phyloP scores from a whole-genome alignment of 2,797 vertebrate species.

The Tapera naevia region DNA sequence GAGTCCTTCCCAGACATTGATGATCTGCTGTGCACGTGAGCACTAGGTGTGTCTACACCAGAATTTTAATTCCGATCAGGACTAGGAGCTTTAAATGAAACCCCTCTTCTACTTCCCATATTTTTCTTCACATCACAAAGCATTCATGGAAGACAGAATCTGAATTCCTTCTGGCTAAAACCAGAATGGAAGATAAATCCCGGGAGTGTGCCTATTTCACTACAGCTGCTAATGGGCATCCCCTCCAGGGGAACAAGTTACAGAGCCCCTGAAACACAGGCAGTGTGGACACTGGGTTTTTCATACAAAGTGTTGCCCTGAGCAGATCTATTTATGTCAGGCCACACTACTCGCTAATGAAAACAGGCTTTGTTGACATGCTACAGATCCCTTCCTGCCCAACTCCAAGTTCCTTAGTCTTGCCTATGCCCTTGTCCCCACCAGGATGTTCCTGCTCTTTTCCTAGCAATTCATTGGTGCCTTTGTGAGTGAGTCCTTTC shows the following conservation, averaged over 20 bases:
- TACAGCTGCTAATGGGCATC: neutral
- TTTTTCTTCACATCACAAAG: neutral
- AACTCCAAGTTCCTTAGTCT: neutral
- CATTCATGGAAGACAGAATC: neutral
- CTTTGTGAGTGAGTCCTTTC: neutral
- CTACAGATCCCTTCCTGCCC: neutral
- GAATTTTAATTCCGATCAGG: neutral
- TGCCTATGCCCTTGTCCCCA: neutral
- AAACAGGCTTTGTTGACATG: accelerated
- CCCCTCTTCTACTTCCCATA: neutral
- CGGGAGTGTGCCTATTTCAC: neutral
- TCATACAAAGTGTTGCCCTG: neutral
- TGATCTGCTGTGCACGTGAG: neutral
- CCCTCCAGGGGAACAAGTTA: neutral
- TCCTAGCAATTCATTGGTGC: neutral
- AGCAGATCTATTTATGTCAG: neutral
- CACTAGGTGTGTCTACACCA: neutral
- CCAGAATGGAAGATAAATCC: neutral
- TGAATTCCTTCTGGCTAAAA: neutral
- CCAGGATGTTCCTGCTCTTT: neutral
- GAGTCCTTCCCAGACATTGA: neutral
- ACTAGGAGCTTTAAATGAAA: neutral
- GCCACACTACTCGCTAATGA: neutral
- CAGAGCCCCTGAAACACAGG: neutral
- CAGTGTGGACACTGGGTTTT: neutral